These are phyloP conservation scores for Papilio glaucus DNA, from an alignment of 1,140 invertebrate genomes.

Conservation along the genomic window DNA sequence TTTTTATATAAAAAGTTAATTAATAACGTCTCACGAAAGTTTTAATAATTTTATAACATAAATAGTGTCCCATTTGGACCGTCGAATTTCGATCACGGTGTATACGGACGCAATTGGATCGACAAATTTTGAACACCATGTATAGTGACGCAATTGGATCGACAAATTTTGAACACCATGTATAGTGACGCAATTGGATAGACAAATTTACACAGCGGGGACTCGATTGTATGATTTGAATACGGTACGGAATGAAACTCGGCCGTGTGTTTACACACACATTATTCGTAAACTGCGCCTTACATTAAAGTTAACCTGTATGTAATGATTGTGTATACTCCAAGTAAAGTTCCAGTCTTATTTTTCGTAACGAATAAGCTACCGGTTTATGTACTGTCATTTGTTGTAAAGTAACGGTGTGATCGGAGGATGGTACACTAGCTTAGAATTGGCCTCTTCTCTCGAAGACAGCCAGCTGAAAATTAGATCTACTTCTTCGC, in stretches of 20 bases:
- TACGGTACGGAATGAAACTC: slow-evolving; percentile 5
- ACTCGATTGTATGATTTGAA: slow-evolving; percentile 25
- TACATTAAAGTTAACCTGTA: neutral
- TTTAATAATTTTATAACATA: neutral
- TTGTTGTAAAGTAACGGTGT: no score
- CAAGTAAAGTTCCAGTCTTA: no score
- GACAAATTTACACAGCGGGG: slow-evolving; percentile 25
- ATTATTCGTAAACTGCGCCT: slow-evolving; percentile 14
- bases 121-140: slow-evolving; percentile 9
- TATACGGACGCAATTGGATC: neutral
- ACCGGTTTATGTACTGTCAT: no score
- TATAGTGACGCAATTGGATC: slow-evolving; percentile 16
- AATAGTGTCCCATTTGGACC: neutral
- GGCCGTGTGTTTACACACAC: neutral
- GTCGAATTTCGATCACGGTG: neutral
- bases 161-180: slow-evolving; percentile 15
- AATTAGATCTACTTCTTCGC: no score
- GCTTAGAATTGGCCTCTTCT: no score
- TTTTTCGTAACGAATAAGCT: no score
- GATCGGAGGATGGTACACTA: no score
- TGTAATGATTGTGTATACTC: neutral
- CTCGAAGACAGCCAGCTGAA: no score
- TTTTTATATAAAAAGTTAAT: no score
- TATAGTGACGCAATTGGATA: slow-evolving; percentile 26
- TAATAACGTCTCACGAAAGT: no score